Base-by-base conservation (phyloP, 2,113 vertebrate species). In the Pagrus major region DNA sequence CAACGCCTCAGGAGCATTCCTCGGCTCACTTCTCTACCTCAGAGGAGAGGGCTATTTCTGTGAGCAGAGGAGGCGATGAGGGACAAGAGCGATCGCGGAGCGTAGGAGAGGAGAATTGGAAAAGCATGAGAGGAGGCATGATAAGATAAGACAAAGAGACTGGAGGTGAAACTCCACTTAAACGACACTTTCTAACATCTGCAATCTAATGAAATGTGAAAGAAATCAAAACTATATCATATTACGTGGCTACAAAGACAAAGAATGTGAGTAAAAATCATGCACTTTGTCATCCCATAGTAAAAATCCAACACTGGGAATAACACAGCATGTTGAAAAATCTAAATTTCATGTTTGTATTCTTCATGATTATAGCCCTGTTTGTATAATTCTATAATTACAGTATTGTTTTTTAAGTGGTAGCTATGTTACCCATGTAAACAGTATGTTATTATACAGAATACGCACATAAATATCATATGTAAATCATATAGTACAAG, bases 1-100 rank as follows among this genome's bases (percentile, higher is more conserved):
- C 23, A 77, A 9, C 25, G 81, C 78, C 82, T 83, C 51, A 52
- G 80, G 81, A 87, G 76, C 63, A 80, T 74, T 83, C 52, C 75
- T 71, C 51, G 20, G 65, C 39, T 86, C 71, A 25, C 70, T 67
- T 23, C 71, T 68, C 56, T 66, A 60, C 75, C 77, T 87, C 85
- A 78, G 73, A 83, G 75, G 67, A 81, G 71, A 82, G 33, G 63
- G 49, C 80, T 86, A 90, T 86, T 87, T 88, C 69, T 80, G 85
- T 75, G 74, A 88, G 85, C 63, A 79, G 84, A 82, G 63, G 86
- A 88, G 68, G 58, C 86, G 49, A 63, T 41, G 41, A 73, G 71
- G 82, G 71, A 78, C 72, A 23, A n/a, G 63, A 78, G 49, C 44
- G 27, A 54, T 60, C 16, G 7, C 33, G 33, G 25, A 56, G 81